Evolutionary conservation across 2,888 invertebrate genomes (phyloP), one percentile per base, ranked within the genome.

Genomic region (Margaritifera margaritifera): DNA sequence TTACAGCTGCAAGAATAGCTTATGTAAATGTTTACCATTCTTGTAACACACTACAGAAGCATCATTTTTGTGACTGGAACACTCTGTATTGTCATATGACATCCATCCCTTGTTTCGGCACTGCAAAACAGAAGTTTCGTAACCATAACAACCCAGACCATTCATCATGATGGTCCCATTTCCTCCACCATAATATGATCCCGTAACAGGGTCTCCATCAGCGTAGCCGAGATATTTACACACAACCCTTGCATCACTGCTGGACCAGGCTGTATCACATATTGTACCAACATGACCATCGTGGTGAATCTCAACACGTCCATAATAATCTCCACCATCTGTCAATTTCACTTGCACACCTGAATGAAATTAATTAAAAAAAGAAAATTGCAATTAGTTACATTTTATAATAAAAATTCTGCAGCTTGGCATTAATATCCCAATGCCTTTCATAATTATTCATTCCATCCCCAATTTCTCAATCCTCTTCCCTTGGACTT

Each of bases 201-300:
- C 75, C 60, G 73, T 69, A 6, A 75, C 77, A 5, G 78, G 77
- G 22, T 77, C 80, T 0, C 81, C 86, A 56, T 82, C 84, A n/a
- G 77, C 71, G 65, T 77, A 85, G 24, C 81, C 81, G 19, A 82
- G 68, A 53, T 72, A 64, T 66, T 76, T 80, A 69, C 86, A 86
- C 19, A 84, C 77, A 4, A 83, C 80, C 6, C 75, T 70, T 1
- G 86, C 85, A 68, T 85, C 85, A 65, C 76, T 78, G 15, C 75
- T 78, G 18, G 80, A 80, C 79, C 84, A 83, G 11, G 75, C 69
- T 56, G 80, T 74, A 64, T 85, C 85, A 75, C 86, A 86, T 19
- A 86, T 82, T 15, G 80, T 82, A 27, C 84, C 83, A 24, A 75
- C 73, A 27, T 74, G 69, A 11, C 79, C 74, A 63, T 83, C 79